These are phyloP conservation scores for Oreochromis grahami DNA, from an alignment of 2,797 vertebrate species.

Conservation along the genomic window DNA sequence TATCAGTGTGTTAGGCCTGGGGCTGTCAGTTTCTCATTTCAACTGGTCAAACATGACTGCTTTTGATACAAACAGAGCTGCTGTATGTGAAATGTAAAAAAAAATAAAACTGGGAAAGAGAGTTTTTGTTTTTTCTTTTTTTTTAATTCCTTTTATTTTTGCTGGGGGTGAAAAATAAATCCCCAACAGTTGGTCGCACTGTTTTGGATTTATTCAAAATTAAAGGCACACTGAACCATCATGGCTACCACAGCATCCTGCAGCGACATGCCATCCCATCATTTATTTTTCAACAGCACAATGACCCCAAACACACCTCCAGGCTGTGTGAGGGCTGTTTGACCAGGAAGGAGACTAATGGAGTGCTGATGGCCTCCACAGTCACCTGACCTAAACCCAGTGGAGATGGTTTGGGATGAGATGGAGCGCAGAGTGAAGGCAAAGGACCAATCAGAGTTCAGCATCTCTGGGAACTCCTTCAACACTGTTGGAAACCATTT, in stretches of 20 bases:
- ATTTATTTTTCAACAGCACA: neutral
- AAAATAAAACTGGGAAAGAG: neutral
- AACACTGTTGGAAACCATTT: neutral
- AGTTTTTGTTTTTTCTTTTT: neutral
- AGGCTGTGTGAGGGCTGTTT: neutral
- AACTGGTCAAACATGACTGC: conserved; percentile 21
- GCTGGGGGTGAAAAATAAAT: neutral
- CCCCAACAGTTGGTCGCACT: neutral
- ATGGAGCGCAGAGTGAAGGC: neutral
- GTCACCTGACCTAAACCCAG: neutral
- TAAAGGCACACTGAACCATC: neutral
- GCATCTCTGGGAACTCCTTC: neutral
- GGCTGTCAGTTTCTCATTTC: conserved; percentile 70
- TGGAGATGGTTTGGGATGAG: neutral
- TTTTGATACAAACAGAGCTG: conserved; percentile 34
- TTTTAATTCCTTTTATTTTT: neutral
- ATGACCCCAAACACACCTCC: neutral
- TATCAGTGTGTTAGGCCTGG: conserved; percentile 85
- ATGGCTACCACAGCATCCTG: neutral
- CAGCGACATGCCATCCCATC: neutral
- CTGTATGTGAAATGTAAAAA: conserved; percentile 21
- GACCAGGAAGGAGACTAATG: neutral
- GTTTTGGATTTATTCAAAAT: too few relatives aligned
- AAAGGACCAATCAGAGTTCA: neutral
- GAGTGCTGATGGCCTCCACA: neutral